Conservation (phyloP, 2,113 vertebrate genomes). For the Recurvirostra avosetta region DNA sequence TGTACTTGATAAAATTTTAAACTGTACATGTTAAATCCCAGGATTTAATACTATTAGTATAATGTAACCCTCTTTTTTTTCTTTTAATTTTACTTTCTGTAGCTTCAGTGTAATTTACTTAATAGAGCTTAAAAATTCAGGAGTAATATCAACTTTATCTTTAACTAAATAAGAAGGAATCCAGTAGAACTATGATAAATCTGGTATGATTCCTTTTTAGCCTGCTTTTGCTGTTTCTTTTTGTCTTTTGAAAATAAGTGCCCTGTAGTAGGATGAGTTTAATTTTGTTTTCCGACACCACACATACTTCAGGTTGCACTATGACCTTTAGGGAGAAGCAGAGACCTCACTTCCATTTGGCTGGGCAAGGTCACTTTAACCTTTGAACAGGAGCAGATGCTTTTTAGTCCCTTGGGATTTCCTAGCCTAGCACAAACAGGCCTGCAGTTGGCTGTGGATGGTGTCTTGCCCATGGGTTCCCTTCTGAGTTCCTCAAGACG, state of each 20-base stretch:
- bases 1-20: conserved; percentile 17
- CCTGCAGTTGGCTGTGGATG: neutral
- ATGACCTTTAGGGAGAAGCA: neutral
- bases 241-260: neutral
- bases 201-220: neutral
- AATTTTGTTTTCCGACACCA: neutral
- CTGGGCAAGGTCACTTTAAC: neutral
- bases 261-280: neutral
- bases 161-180: conserved; percentile 4
- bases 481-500: neutral
- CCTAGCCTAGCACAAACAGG: neutral
- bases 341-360: neutral
- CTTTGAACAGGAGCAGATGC: neutral
- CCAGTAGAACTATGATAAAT: neutral
- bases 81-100: neutral
- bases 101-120: conserved; percentile 21
- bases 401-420: neutral
- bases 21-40: neutral
- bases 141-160: neutral
- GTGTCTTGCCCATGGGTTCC: neutral
- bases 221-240: neutral
- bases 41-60: conserved; percentile 23
- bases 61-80: neutral
- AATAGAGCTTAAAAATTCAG: neutral
- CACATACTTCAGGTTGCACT: neutral